Base-by-base conservation (phyloP, 1,140 invertebrate genomes). In the Acarapis woodi region DNA sequence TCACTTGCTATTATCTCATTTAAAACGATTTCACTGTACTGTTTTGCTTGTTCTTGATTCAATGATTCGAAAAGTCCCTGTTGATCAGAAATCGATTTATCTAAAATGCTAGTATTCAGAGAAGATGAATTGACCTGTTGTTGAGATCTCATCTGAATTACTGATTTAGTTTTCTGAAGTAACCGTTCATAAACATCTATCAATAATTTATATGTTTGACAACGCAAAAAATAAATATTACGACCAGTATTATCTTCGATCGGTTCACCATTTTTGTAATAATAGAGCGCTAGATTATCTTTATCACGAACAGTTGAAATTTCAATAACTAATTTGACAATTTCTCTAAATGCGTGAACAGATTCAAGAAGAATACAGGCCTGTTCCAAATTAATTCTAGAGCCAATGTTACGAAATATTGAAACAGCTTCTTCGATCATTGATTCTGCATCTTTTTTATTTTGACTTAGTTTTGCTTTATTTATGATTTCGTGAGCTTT, bases 401-500 rank as follows among this genome's bases (percentile, higher is more conserved):
- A 67, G n/a, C 46, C 40, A 10, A 83, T 75, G 49, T 71, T 67
- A 60, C 80, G 80, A 51, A 77, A 83, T 16, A 85, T 55, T 62
- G 78, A 43, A 3, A 88, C 53, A 1, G 80, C 75, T 41, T 73
- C 70, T 25, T 66, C 58, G 2, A 90, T 55, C 51, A 71, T 64
- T 41, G 67, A 61, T 46, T 75, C 67, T 48, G 67, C 69, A 49
- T 70, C 77, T 39, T 65, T 62, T 35, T 60, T 54, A 58, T 69
- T 76, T 24, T 49, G 35, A 4, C 45, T 52, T 4, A 45, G 44
- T 53, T 71, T 75, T 0, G 76, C 72, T 49, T 70, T 70, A 46
- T 79, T 63, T 15, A 88, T 60, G 42, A 83, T 67, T 57, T 88
- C 80, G 48, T 78, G 80, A 1, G 77, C 77, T 68, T 90, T 80